Evolutionary conservation across 92 coral and sea anemone species (phyloP).

Genomic region (Zoanthus sociatus): DNA sequence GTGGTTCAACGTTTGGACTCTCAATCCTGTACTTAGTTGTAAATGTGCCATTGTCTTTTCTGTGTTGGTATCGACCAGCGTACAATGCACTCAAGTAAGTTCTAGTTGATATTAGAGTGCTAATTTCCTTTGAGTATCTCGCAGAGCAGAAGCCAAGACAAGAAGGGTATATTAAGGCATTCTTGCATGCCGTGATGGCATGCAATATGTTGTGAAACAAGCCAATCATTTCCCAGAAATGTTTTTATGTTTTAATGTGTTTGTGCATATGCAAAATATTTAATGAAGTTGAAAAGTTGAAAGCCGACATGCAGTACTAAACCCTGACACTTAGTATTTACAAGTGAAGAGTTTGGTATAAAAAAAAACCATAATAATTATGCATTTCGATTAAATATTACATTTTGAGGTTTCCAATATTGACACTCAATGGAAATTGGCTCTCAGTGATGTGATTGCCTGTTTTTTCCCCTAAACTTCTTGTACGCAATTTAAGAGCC

Average conservation of each 20-base stretch:
- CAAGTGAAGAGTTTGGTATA: too few relatives aligned
- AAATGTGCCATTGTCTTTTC: conserved; percentile 86
- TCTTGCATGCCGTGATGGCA: too few relatives aligned
- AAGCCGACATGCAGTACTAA: too few relatives aligned
- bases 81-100: conserved; percentile 96
- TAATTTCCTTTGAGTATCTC: not conserved
- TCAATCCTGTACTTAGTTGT: conserved; percentile 75
- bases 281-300: too few relatives aligned
- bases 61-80: conserved; percentile 94
- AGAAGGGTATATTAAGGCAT: not conserved
- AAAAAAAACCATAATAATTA: too few relatives aligned
- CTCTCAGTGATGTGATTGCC: not conserved
- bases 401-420: not conserved
- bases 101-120: not conserved
- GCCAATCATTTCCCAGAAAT: too few relatives aligned
- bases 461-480: not conserved
- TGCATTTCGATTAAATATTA: too few relatives aligned
- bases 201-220: too few relatives aligned
- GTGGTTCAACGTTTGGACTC: conserved; percentile 77
- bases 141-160: not conserved
- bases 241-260: too few relatives aligned
- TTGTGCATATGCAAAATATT: too few relatives aligned
- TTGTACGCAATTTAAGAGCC: conserved; percentile 10
- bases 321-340: too few relatives aligned
- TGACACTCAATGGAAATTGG: not conserved